These are phyloP conservation scores for Cyprinodon variegatus DNA, from an alignment of 2,113 vertebrate genomes.

Conservation along the genomic window DNA sequence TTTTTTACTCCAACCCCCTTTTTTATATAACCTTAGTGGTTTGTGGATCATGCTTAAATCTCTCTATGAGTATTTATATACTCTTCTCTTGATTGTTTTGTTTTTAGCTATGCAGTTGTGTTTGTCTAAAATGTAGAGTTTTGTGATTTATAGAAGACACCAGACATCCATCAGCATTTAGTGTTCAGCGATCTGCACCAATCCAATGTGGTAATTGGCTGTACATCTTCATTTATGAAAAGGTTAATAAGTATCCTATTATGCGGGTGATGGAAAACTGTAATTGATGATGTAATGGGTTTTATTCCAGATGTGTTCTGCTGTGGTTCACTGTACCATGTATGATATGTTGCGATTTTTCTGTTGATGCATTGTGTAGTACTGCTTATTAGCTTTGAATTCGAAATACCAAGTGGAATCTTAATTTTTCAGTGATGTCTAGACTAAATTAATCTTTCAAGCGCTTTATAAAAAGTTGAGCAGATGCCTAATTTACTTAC, in stretches of 20 bases:
- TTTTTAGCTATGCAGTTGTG: neutral
- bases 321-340: slow-evolving; percentile 16
- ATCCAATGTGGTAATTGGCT: slow-evolving; percentile 65
- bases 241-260: slow-evolving; percentile 78
- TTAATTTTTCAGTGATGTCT: neutral
- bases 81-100: no score
- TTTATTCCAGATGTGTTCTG: slow-evolving; percentile 55
- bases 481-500: no score
- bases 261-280: slow-evolving; percentile 67
- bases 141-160: neutral
- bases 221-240: slow-evolving; percentile 66
- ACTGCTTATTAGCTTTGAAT: neutral
- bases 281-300: slow-evolving; percentile 63
- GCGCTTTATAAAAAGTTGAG: no score
- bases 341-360: neutral
- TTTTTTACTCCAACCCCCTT: neutral
- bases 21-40: neutral
- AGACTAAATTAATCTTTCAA: no score
- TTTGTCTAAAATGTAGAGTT: neutral
- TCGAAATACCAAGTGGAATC: neutral
- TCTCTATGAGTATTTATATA: neutral
- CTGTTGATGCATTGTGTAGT: neutral
- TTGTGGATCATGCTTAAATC: neutral
- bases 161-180: slow-evolving; percentile 39
- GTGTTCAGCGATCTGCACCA: slow-evolving; percentile 57